These are phyloP conservation scores for Trematomus bernacchii DNA, from an alignment of 2,797 vertebrate species.

Conservation along the genomic window DNA sequence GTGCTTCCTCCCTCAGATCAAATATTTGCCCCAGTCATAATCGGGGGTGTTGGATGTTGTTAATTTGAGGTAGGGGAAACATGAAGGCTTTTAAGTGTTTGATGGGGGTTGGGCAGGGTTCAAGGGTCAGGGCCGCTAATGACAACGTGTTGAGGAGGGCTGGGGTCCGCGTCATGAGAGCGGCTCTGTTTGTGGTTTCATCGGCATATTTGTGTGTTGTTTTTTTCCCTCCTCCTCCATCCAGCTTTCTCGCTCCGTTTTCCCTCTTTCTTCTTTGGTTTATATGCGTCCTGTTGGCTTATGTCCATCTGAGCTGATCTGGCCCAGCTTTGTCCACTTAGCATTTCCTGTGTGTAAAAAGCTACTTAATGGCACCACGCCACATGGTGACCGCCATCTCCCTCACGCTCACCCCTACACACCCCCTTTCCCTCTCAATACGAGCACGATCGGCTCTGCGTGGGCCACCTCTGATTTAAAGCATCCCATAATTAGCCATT, in stretches of 20 bases:
- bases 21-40: slow-evolving; percentile 79
- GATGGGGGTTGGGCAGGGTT: slow-evolving; percentile 78
- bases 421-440: slow-evolving; percentile 11
- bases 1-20: slow-evolving; percentile 81
- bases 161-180: slow-evolving; percentile 59
- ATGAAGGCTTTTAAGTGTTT: slow-evolving; percentile 76
- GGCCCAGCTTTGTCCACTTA: slow-evolving; percentile 77
- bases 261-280: slow-evolving; percentile 59
- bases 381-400: slow-evolving; percentile 68
- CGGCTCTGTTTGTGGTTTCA: slow-evolving; percentile 72
- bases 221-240: not conserved
- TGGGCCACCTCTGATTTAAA: slow-evolving; percentile 68
- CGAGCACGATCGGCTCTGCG: slow-evolving; percentile 37
- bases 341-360: slow-evolving; percentile 79
- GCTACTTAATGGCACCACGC: slow-evolving; percentile 73
- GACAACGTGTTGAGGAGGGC: slow-evolving; percentile 79
- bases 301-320: slow-evolving; percentile 68
- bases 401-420: slow-evolving; percentile 38
- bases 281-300: slow-evolving; percentile 69
- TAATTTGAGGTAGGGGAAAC: slow-evolving; percentile 81
- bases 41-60: slow-evolving; percentile 77
- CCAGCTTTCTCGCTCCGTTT: slow-evolving; percentile 7
- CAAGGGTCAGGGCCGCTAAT: slow-evolving; percentile 80
- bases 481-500: slow-evolving; percentile 77
- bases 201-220: slow-evolving; percentile 19